Evolutionary conservation across 2,888 invertebrate species (phyloP).

Genomic region (Gnatocerus cornutus): DNA sequence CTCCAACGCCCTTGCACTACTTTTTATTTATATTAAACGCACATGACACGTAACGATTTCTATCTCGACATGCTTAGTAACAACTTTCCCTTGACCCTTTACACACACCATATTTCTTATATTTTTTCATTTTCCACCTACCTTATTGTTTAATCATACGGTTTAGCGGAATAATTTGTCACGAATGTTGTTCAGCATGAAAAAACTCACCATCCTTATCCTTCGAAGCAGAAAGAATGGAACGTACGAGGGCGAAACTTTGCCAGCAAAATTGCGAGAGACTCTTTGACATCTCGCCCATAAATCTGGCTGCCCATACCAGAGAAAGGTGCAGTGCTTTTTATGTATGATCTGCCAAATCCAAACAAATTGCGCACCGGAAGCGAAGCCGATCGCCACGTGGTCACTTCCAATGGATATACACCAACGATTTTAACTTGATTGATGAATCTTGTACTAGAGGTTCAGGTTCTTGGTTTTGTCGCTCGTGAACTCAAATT

Average conservation of each 20-base stretch:
- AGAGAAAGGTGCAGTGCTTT: conserved; percentile 43
- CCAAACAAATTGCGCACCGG: conserved; percentile 40
- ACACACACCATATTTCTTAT: conserved; percentile 10
- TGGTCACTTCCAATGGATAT: not conserved
- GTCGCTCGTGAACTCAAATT: too few species aligned
- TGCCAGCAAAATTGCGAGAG: conserved; percentile 36
- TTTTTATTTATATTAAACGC: conserved; percentile 32
- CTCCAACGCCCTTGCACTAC: conserved; percentile 15
- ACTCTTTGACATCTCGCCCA: conserved; percentile 39
- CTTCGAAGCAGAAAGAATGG: conserved; percentile 25
- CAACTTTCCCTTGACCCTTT: conserved; percentile 33
- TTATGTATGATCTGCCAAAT: conserved; percentile 46
- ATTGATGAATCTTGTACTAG: too few species aligned
- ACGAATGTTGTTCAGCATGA: conserved; percentile 35
- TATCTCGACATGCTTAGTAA: conserved; percentile 25
- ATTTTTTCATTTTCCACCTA: not conserved
- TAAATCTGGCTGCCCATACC: conserved; percentile 40
- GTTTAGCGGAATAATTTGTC: conserved; percentile 34
- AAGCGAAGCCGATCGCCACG: conserved; percentile 10
- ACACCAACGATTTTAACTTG: too few species aligned
- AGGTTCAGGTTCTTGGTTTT: too few species aligned
- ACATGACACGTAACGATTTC: conserved; percentile 30
- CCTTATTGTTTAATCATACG: conserved; percentile 32
- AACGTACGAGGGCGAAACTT: conserved; percentile 29
- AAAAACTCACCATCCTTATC: conserved; percentile 29